These are phyloP conservation scores for Pelecanus crispus DNA, from an alignment of 2,113 vertebrate species.

Conservation along the genomic window DNA sequence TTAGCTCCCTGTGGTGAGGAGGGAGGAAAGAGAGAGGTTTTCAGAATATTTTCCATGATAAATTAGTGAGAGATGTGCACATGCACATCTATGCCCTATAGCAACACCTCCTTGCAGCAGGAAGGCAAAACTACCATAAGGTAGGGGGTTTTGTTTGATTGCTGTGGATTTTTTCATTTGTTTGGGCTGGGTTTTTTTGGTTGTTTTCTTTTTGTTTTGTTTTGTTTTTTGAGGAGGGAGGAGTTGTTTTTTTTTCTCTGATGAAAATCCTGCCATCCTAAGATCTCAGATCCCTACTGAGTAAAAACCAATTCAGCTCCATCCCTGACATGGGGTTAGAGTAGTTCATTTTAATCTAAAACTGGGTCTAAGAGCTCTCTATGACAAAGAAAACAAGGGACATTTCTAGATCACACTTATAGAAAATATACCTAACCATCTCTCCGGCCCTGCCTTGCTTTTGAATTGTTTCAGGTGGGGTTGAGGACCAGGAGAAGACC, in stretches of 20 bases:
- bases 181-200: not conserved
- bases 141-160: accelerated
- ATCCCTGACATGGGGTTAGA: not conserved
- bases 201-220: no score
- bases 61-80: no score
- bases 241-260: no score
- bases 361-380: not conserved
- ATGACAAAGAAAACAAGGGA: not conserved
- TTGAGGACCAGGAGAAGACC: not conserved
- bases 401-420: not conserved
- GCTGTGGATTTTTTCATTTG: not conserved
- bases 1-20: accelerated
- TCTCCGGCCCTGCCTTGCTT: not conserved
- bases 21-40: not conserved
- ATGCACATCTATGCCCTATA: not conserved
- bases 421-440: not conserved
- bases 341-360: not conserved
- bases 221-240: no score
- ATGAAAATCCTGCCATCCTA: not conserved
- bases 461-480: not conserved
- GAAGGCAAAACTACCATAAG: not conserved
- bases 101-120: not conserved
- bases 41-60: not conserved
- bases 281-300: not conserved
- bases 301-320: not conserved